phyloP scores from a whole-genome alignment of 2,797 vertebrate genomes.

The Vultur gryphus region DNA sequence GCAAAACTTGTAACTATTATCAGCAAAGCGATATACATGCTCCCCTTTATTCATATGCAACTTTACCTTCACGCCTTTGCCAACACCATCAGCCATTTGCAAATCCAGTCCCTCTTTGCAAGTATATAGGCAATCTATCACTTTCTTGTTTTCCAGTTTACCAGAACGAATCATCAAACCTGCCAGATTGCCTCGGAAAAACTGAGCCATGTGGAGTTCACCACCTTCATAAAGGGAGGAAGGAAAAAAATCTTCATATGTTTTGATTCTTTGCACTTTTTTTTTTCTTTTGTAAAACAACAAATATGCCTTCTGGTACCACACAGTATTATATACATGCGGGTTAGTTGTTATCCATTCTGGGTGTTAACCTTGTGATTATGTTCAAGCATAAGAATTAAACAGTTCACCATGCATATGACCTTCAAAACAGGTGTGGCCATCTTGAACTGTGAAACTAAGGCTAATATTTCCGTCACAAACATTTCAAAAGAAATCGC shows the following conservation, averaged over 20 bases:
- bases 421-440: conserved; percentile 23
- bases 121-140: conserved; percentile 97
- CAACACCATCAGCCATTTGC: conserved; percentile 82
- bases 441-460: background rate
- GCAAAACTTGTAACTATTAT: background rate
- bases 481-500: background rate
- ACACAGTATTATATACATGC: conserved; percentile 80
- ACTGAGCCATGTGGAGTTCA: conserved; percentile 89
- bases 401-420: conserved; percentile 72
- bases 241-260: background rate
- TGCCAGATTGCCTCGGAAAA: conserved; percentile 92
- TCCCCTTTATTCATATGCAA: background rate
- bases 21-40: fast-evolving
- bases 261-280: background rate
- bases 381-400: conserved; percentile 47
- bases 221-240: conserved; percentile 78
- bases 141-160: conserved; percentile 93
- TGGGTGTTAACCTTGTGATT: conserved; percentile 61
- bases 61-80: conserved; percentile 86
- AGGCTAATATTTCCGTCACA: background rate
- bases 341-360: conserved; percentile 81
- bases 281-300: background rate
- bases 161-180: conserved; percentile 93
- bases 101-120: conserved; percentile 97
- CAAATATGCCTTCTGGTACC: conserved; percentile 48